A percentile compares a stretch with the other conserved stretches of the same genome.
phyloP scores from a whole-genome alignment of 2,888 invertebrate species.

The Leptinotarsa juncta region DNA sequence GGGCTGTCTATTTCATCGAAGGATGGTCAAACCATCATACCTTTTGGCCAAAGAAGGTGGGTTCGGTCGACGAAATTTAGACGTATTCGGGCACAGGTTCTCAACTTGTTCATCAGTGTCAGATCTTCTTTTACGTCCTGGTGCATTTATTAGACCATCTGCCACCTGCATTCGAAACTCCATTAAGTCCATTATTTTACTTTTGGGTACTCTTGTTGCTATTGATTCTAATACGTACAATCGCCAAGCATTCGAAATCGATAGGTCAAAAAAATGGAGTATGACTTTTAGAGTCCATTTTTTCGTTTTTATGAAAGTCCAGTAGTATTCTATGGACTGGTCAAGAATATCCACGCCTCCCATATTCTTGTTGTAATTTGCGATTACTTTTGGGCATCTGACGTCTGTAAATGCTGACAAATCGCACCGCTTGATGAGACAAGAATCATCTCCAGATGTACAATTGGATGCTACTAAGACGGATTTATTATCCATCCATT shows the following conservation, averaged over 20 bases:
- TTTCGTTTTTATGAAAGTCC: constrained; percentile 51
- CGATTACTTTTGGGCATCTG: constrained; percentile 53
- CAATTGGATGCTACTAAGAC: constrained; percentile 39
- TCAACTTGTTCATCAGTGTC: no score
- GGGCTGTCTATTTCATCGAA: no score
- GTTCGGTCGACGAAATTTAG: no score
- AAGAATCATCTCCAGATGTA: constrained; percentile 50
- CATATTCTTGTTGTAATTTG: constrained; percentile 53
- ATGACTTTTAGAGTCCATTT: constrained; percentile 57
- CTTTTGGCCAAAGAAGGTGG: no score
- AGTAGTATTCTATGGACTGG: constrained; percentile 53
- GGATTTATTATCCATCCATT: constrained; percentile 56
- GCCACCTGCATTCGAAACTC: constrained; percentile 32
- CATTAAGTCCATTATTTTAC: constrained; percentile 28
- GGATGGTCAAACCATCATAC: no score
- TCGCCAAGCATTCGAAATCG: constrained; percentile 47
- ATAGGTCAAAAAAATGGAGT: constrained; percentile 42
- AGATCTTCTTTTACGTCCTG: no score
- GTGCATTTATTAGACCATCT: background rate
- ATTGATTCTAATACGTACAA: constrained; percentile 43
- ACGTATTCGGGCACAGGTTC: no score
- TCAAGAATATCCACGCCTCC: constrained; percentile 55
- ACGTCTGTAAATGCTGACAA: constrained; percentile 34
- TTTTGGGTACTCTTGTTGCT: constrained; percentile 13
- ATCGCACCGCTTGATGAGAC: constrained; percentile 44